These are phyloP conservation scores for Galeopsomyia nigrocyanea DNA, from an alignment of 2,888 invertebrate genomes.

Conservation along the genomic window DNA sequence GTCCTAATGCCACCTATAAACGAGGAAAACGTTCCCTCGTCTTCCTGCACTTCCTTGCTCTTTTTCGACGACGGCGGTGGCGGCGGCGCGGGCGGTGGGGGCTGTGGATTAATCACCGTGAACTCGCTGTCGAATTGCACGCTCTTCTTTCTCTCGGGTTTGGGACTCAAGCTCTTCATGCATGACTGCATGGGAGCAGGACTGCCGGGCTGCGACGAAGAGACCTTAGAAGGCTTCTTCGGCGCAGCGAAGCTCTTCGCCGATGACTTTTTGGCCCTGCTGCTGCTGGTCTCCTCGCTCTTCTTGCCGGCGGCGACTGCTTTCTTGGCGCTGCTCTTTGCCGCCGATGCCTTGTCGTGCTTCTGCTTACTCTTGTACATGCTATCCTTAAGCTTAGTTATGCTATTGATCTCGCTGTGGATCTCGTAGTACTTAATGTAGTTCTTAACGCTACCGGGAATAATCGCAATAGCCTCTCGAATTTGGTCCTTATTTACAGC, in stretches of 20 bases:
- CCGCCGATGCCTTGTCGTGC: background rate
- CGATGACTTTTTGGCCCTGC: constrained; percentile 1
- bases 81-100: too few species aligned
- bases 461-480: constrained; percentile 58
- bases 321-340: constrained; percentile 6
- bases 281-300: constrained; percentile 5
- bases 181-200: constrained; percentile 48
- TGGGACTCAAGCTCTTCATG: constrained; percentile 51
- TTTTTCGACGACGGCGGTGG: constrained; percentile 20
- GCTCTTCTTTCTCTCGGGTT: constrained; percentile 55
- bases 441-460: constrained; percentile 65
- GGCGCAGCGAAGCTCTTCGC: background rate
- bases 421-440: constrained; percentile 65
- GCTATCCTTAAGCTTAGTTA: constrained; percentile 58
- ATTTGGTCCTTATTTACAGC: constrained; percentile 64
- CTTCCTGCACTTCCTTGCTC: constrained; percentile 30
- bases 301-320: background rate
- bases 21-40: constrained; percentile 42
- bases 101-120: constrained; percentile 51
- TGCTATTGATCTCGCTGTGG: constrained; percentile 54
- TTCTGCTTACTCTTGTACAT: constrained; percentile 47
- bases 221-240: constrained; percentile 6
- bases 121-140: constrained; percentile 59
- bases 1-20: constrained; percentile 45
- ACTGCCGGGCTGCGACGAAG: constrained; percentile 10